phyloP scores from a whole-genome alignment of 2,888 invertebrate genomes.

The Lymantria monacha region DNA sequence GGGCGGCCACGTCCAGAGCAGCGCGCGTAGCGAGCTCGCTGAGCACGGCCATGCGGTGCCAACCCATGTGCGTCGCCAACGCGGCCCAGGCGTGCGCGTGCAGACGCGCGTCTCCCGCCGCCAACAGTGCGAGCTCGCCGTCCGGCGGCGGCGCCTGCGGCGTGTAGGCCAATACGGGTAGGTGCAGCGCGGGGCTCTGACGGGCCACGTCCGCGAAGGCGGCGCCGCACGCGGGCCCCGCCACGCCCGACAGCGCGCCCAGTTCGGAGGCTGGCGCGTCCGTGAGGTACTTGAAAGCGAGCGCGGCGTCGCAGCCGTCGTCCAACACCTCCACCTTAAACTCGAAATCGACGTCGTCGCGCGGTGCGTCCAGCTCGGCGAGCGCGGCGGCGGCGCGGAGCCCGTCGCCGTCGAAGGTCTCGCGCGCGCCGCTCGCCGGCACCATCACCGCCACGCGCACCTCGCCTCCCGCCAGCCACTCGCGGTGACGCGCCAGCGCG shows the following conservation, averaged over 20 bases:
- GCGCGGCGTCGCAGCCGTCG: slow-evolving; percentile 57
- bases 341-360: slow-evolving; percentile 16
- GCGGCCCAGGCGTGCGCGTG: slow-evolving; percentile 37
- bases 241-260: slow-evolving; percentile 56
- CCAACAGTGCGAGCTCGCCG: slow-evolving; percentile 39
- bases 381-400: slow-evolving; percentile 56
- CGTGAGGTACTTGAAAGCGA: slow-evolving; percentile 57
- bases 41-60: slow-evolving; percentile 60
- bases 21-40: slow-evolving; percentile 54
- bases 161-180: slow-evolving; percentile 64
- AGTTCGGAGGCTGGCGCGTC: slow-evolving; percentile 61
- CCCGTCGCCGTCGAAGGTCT: slow-evolving; percentile 42
- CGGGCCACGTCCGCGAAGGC: slow-evolving; percentile 62
- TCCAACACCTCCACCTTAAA: slow-evolving; percentile 58
- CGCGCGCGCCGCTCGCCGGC: slow-evolving; percentile 35
- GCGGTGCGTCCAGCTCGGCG: slow-evolving; percentile 47
- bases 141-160: slow-evolving; percentile 46
- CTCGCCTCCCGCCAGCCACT: slow-evolving; percentile 33
- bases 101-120: slow-evolving; percentile 47
- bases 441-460: slow-evolving; percentile 46
- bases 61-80: slow-evolving; percentile 40
- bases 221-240: slow-evolving; percentile 64
- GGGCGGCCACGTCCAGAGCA: slow-evolving; percentile 43
- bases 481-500: slow-evolving; percentile 16
- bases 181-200: slow-evolving; percentile 48